Conservation (phyloP, 2,888 invertebrate species). For the Heteromurus nitidus region DNA sequence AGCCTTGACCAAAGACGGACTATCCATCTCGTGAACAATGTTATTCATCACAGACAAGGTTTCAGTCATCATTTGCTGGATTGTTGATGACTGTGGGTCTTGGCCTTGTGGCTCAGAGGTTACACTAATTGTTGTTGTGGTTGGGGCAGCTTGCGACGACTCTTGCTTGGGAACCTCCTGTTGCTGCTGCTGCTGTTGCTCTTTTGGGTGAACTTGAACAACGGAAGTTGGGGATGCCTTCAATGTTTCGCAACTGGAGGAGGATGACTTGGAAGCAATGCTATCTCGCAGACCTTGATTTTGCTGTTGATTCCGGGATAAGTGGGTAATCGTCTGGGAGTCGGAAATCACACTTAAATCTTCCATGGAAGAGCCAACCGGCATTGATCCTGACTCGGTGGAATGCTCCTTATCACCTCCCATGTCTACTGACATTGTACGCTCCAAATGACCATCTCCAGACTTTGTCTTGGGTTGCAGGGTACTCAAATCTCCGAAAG, state of each 20-base stretch:
- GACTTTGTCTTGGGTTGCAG: conserved; percentile 75
- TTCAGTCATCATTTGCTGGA: conserved; percentile 71
- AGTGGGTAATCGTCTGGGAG: conserved; percentile 73
- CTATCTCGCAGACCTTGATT: conserved; percentile 34
- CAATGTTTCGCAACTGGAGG: conserved; percentile 70
- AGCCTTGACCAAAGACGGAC: conserved; percentile 55
- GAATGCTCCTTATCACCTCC: conserved; percentile 78
- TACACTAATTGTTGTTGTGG: conserved; percentile 34
- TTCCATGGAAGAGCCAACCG: conserved; percentile 75
- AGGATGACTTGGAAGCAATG: conserved; percentile 63
- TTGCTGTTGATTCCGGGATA: conserved; percentile 39
- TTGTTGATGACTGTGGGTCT: conserved; percentile 48
- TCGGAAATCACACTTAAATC: conserved; percentile 80
- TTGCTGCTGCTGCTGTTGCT: conserved; percentile 2
- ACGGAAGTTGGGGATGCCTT: conserved; percentile 69
- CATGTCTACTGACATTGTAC: conserved; percentile 88
- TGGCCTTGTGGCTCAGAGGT: background rate
- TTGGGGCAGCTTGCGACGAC: conserved; percentile 16
- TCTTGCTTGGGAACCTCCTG: conserved; percentile 28
- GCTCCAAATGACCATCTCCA: conserved; percentile 77
- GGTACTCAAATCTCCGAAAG: conserved; percentile 86
- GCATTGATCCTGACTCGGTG: conserved; percentile 77
- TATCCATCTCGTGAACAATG: conserved; percentile 68
- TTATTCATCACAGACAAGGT: conserved; percentile 70
- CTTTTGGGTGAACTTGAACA: conserved; percentile 68